Conservation (phyloP, 2,888 invertebrate genomes). For the Noctua janthina region DNA sequence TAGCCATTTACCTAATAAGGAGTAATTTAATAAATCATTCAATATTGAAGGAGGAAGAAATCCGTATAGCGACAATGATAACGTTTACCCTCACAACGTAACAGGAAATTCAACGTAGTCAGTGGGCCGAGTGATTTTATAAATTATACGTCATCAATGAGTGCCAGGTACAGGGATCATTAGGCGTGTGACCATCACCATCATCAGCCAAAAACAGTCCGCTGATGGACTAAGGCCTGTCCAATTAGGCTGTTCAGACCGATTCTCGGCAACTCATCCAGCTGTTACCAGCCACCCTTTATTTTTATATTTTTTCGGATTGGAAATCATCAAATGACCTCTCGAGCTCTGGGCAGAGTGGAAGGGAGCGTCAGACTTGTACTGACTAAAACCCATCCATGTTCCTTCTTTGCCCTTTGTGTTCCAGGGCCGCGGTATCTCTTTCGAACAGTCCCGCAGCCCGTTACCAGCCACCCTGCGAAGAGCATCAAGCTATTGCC, state of each 20-base stretch:
- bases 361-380: no score
- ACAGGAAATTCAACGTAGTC: slow-evolving; percentile 13
- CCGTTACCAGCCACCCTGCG: no score
- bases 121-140: slow-evolving; percentile 7
- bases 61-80: background rate
- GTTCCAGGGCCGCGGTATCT: no score
- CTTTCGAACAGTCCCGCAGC: no score
- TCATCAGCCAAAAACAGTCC: background rate
- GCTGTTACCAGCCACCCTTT: background rate
- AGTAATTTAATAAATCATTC: background rate
- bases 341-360: no score
- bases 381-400: no score
- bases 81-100: background rate
- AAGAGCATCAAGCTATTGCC: no score
- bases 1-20: background rate
- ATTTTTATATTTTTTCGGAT: no score
- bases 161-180: background rate
- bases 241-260: background rate
- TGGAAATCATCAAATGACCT: no score
- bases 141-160: slow-evolving; percentile 17
- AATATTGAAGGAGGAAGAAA: slow-evolving; percentile 4
- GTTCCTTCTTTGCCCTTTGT: no score
- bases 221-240: background rate
- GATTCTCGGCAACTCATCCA: background rate
- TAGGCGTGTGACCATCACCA: background rate